Conservation (phyloP, 2,797 vertebrate species). For the Philypnodon macrostomus region DNA sequence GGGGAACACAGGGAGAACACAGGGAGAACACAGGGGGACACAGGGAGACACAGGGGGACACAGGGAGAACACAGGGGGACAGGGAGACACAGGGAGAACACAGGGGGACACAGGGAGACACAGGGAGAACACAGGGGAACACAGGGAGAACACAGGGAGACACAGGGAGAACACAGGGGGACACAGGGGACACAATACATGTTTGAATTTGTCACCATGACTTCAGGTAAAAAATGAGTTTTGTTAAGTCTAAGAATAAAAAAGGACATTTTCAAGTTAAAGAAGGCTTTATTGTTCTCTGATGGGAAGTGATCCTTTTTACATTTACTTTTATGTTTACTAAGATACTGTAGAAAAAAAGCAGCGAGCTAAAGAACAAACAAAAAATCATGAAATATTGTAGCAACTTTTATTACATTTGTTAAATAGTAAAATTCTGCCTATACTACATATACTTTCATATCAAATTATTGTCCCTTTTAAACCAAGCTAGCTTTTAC, state of each 20-base stretch:
- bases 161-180: no score
- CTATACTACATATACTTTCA: background rate
- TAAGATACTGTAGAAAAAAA: constrained; percentile 29
- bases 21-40: no score
- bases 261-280: constrained; percentile 37
- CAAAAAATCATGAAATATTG: background rate
- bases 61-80: no score
- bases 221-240: constrained; percentile 20
- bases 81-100: no score
- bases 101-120: no score
- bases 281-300: constrained; percentile 25
- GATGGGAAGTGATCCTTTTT: constrained; percentile 63
- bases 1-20: no score
- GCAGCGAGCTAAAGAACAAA: constrained; percentile 13
- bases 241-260: constrained; percentile 20
- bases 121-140: no score
- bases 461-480: background rate
- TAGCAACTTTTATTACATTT: no score
- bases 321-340: constrained; percentile 33
- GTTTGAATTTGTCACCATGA: no score
- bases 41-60: no score
- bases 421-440: background rate
- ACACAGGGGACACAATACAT: no score
- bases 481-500: background rate
- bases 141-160: no score